Evolutionary conservation across 2,888 invertebrate genomes (phyloP).

Genomic region (Vannuccia rotundouncinata): DNA sequence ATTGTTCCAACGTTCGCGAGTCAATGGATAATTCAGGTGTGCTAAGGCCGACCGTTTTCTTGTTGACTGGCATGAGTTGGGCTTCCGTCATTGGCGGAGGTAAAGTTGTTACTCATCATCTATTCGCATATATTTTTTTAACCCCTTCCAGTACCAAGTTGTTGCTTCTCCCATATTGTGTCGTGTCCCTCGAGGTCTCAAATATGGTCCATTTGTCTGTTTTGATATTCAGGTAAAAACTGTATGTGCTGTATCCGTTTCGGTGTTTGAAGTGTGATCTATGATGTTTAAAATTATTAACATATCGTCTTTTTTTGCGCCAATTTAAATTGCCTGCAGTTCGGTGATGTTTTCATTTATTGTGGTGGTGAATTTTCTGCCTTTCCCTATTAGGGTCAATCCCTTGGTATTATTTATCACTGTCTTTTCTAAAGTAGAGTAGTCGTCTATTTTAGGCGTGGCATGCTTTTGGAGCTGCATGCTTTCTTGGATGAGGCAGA

Average conservation of each 20-base stretch:
- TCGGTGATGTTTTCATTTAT: neutral
- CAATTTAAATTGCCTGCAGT: neutral
- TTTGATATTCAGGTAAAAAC: conserved; percentile 16
- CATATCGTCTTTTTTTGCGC: neutral
- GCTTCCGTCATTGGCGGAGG: conserved; percentile 14
- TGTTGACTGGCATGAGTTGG: neutral
- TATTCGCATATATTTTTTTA: neutral
- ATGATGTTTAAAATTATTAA: neutral
- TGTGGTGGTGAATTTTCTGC: neutral
- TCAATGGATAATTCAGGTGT: conserved; percentile 16
- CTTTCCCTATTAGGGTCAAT: neutral
- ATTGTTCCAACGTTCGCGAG: neutral
- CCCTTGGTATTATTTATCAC: conserved; percentile 7
- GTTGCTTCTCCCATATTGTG: neutral
- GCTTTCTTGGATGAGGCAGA: too few relatives aligned
- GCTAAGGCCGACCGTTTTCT: neutral
- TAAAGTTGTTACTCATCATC: conserved; percentile 18
- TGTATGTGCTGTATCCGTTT: conserved; percentile 16
- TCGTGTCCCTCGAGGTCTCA: conserved; percentile 5
- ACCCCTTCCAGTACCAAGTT: neutral
- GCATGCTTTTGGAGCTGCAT: too few relatives aligned
- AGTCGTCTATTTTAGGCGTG: neutral
- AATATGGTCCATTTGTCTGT: conserved; percentile 12
- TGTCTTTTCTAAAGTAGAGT: conserved; percentile 17
- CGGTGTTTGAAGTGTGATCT: neutral